These are phyloP conservation scores for Tiliacea citrago DNA, from an alignment of 2,888 invertebrate species.

Conservation along the genomic window DNA sequence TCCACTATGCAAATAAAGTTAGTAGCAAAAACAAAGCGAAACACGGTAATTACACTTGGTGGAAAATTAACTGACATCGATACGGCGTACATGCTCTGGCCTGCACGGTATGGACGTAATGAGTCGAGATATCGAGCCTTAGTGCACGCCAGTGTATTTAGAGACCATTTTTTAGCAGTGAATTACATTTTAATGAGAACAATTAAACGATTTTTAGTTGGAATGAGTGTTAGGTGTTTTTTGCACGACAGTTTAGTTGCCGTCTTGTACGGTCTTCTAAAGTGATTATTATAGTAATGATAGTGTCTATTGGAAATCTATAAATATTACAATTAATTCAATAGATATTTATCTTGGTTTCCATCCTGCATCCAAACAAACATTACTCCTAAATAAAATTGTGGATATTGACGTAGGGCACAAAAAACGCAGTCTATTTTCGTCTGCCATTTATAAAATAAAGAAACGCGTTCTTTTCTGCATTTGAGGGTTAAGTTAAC, in stretches of 20 bases:
- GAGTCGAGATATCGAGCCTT: slow-evolving; percentile 83
- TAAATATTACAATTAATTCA: not conserved
- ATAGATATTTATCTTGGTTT: not conserved
- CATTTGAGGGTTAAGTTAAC: slow-evolving; percentile 83
- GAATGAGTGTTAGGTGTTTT: slow-evolving; percentile 36
- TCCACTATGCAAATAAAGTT: slow-evolving; percentile 89
- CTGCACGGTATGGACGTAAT: slow-evolving; percentile 82
- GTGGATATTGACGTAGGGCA: slow-evolving; percentile 25
- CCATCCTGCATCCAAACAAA: not conserved
- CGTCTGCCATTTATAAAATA: slow-evolving; percentile 86
- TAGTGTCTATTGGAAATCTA: not conserved
- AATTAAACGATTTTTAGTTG: slow-evolving; percentile 50
- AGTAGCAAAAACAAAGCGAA: slow-evolving; percentile 90
- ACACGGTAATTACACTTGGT: slow-evolving; percentile 89
- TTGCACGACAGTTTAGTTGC: slow-evolving; percentile 24
- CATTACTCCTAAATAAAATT: slow-evolving; percentile 24
- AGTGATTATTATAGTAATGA: not conserved
- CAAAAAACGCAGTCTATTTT: slow-evolving; percentile 79
- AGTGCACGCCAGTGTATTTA: slow-evolving; percentile 80
- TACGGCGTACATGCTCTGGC: slow-evolving; percentile 82
- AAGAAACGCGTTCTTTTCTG: slow-evolving; percentile 88
- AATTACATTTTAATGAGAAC: slow-evolving; percentile 60
- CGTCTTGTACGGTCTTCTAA: not conserved
- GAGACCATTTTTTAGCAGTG: slow-evolving; percentile 55
- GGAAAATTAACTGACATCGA: slow-evolving; percentile 90